Evolutionary conservation across 2,888 invertebrate genomes (phyloP), one percentile per base, ranked within the genome.

Genomic region (Clanis bilineata): DNA sequence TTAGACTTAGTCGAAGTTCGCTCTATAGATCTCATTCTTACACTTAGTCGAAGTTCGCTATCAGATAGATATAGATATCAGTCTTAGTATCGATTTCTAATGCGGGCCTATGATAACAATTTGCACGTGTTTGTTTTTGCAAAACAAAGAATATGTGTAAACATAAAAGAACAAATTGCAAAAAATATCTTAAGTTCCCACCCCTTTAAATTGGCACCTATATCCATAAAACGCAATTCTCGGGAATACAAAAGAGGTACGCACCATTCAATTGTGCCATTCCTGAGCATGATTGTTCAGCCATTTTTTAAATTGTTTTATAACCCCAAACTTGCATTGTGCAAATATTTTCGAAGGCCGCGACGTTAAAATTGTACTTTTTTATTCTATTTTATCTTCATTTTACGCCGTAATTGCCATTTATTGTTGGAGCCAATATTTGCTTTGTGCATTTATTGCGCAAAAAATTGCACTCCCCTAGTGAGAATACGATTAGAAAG

Each of bases 401-500:
- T 43, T 25, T 57, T 43, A 56, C 62, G 66, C 54, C 51, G 41
- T 45, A 59, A 65, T 62, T 64, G 63, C 59, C 25, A 58, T 71
- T 68, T 67, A 66, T 68, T 66, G 63, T 68, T 63, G 45, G 63
- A 69, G 62, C 54, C 58, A 57, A 44, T 62, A 61, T 63, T 74
- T 75, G 65, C 76, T 62, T 62, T 51, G 32, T 38, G 51, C n/a
- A 32, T 39, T 62, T 61, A 66, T 77, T 80, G 80, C 73, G 73
- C 74, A 74, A 80, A 83, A 51, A 80, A 77, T 80, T 71, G 79
- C 79, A 70, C 51, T 32, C 74, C 62, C 70, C 75, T 77, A 77
- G 70, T 70, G 60, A 70, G n/a, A 77, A 80, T 79, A 73, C 64
- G 66, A 74, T 78, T 82, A 79, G 84, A 88, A 87, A 86, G 86